Evolutionary conservation across 2,113 vertebrate genomes (phyloP), one percentile per base, ranked within the genome.

Genomic region (Podarcis raffonei): DNA sequence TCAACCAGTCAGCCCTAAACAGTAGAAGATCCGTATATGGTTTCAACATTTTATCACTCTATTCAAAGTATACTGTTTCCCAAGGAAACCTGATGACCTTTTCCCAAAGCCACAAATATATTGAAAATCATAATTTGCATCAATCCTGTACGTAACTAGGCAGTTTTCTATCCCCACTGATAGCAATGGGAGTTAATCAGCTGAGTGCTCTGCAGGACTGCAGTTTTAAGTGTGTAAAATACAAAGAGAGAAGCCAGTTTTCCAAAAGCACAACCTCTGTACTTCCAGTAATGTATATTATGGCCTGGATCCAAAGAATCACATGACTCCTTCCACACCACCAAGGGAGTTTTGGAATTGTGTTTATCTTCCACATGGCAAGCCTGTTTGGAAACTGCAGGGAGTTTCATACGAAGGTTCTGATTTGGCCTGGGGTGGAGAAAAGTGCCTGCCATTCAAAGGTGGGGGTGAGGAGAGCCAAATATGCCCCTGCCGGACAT

Each of bases 41-140:
- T 53, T 53, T 53, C 48, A 71, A 13, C 82, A 59, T 69, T 83
- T 5, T 81, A 78, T 87, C 91, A 18, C 83, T 93, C 93, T 90
- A 92, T 74, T 57, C 57, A 81, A 42, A 39, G 22, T 75, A 86
- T 89, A 89, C 92, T 87, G 71, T 86, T 65, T 86, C 48, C 65
- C 91, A 69, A 91, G 39, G 92, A 94, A 94, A 11, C 9, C 75
- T 3, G 85, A 37, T 74, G n/a, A 42, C 37, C 77, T 57, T 53
- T 48, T 22, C 16, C 13, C 2, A 68, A 69, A 86, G 35, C 87
- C 81, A 90, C 87, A 87, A 83, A 81, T 86, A 39, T 83, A 27
- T 25, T 72, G 66, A 7, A 32, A 53, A 39, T 32, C n/a, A 23
- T 13, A 62, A 16, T 35, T 62, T 25, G n/a, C 53, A 37, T 35